Conservation (phyloP, 2,797 vertebrate species). For the Oreochromis mossambicus region DNA sequence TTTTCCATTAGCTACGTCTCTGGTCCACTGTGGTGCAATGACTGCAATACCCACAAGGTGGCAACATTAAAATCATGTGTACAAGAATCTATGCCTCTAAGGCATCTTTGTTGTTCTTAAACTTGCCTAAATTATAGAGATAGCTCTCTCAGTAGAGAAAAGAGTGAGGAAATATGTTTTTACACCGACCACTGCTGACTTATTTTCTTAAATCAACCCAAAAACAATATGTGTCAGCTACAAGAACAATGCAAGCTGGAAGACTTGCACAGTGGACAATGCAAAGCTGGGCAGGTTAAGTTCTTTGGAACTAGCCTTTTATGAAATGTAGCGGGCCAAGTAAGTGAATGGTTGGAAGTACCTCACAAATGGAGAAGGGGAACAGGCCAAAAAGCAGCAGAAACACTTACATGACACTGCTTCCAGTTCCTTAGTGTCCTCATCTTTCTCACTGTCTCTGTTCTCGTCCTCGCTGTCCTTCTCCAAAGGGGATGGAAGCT, state of each 20-base stretch:
- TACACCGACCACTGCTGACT: not conserved
- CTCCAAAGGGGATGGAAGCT: slow-evolving; percentile 78
- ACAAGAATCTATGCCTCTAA: not conserved
- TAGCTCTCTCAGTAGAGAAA: not conserved
- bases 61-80: slow-evolving; percentile 25
- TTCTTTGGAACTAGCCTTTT: not conserved
- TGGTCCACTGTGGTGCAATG: not conserved
- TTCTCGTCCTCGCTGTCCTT: slow-evolving; percentile 87
- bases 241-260: not conserved
- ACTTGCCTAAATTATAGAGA: not conserved
- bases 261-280: not conserved
- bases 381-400: not conserved
- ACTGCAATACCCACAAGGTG: slow-evolving; percentile 45
- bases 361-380: not conserved
- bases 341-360: not conserved
- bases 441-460: slow-evolving; percentile 88
- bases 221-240: not conserved
- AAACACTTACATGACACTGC: slow-evolving; percentile 74
- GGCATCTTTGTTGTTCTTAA: not conserved
- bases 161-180: not conserved
- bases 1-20: slow-evolving; percentile 38
- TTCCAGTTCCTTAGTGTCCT: slow-evolving; percentile 87
- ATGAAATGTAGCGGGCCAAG: not conserved
- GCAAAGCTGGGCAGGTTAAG: not conserved
- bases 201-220: not conserved